These are phyloP conservation scores for Dolichopus griseipennis DNA, from an alignment of 2,888 invertebrate species.

Conservation along the genomic window DNA sequence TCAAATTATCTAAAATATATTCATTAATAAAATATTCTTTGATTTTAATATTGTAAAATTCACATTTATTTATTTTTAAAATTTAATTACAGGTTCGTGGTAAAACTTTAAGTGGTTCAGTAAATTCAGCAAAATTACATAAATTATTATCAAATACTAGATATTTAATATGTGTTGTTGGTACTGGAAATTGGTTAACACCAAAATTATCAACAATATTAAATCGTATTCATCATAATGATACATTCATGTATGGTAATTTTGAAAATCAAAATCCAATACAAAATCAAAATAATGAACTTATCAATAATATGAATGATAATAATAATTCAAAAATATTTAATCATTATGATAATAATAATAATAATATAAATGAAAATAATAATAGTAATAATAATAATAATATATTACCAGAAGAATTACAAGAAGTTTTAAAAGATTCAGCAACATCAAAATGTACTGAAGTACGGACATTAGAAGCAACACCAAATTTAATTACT, in stretches of 20 bases:
- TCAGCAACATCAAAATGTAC: slow-evolving; percentile 68
- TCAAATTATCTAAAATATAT: no score
- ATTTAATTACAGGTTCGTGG: slow-evolving; percentile 57
- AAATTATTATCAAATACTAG: slow-evolving; percentile 69
- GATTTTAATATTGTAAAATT: no score
- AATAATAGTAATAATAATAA: slow-evolving; percentile 47
- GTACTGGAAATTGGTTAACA: slow-evolving; percentile 67
- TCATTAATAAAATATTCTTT: no score
- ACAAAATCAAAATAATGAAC: slow-evolving; percentile 16
- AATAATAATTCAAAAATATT: slow-evolving; percentile 3
- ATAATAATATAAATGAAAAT: slow-evolving; percentile 38
- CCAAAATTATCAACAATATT: slow-evolving; percentile 36
- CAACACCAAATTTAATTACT: slow-evolving; percentile 53
- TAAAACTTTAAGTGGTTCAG: slow-evolving; percentile 62
- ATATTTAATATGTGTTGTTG: slow-evolving; percentile 80
- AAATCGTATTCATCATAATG: slow-evolving; percentile 38
- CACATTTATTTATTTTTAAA: not conserved
- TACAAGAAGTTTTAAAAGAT: slow-evolving; percentile 54
- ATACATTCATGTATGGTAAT: slow-evolving; percentile 25
- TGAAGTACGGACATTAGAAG: slow-evolving; percentile 64
- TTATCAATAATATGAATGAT: slow-evolving; percentile 12
- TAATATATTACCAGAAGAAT: slow-evolving; percentile 51
- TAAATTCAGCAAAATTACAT: slow-evolving; percentile 63
- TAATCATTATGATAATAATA: slow-evolving; percentile 14
- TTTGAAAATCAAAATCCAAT: slow-evolving; percentile 11